These are phyloP conservation scores for Pseudobourletiella spinata DNA, from an alignment of 1,140 invertebrate species.

Conservation along the genomic window DNA sequence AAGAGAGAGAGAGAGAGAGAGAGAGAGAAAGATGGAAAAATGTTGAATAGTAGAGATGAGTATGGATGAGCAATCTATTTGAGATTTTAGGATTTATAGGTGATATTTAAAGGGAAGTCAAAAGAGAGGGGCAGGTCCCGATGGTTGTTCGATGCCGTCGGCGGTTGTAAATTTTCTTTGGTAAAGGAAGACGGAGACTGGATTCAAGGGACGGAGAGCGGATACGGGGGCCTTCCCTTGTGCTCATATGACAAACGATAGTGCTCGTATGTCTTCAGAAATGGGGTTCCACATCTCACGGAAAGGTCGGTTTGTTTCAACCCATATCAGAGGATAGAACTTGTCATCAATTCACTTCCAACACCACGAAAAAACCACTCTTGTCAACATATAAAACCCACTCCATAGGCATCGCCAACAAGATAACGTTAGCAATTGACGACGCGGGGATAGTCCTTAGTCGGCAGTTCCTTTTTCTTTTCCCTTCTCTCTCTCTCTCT, in stretches of 20 bases:
- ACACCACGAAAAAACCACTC: conserved; percentile 28
- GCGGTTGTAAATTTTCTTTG: conserved; percentile 35
- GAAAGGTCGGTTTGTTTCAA: conserved; percentile 28
- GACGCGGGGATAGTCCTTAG: conserved; percentile 20
- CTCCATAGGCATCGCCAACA: conserved; percentile 15
- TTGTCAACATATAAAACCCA: conserved; percentile 29
- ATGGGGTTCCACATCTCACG: conserved; percentile 28
- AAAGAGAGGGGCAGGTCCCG: conserved; percentile 27
- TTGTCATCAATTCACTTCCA: conserved; percentile 33
- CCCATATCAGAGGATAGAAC: conserved; percentile 25
- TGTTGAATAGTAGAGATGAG: conserved; percentile 22
- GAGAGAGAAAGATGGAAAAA: conserved; percentile 1
- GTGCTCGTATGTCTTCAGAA: conserved; percentile 35
- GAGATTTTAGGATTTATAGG: conserved; percentile 35
- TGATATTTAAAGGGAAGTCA: conserved; percentile 36
- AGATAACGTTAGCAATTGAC: conserved; percentile 30
- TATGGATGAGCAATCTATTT: conserved; percentile 36
- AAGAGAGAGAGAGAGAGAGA: neutral
- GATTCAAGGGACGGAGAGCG: conserved; percentile 28
- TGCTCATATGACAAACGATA: conserved; percentile 35
- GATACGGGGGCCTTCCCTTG: conserved; percentile 22
- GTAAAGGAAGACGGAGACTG: conserved; percentile 25
- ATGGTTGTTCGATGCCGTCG: conserved; percentile 25
- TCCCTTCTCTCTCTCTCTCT: conserved; percentile 20
- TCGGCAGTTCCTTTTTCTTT: conserved; percentile 25